Conservation (phyloP, 2,888 invertebrate genomes). For the Apoda limacodes region DNA sequence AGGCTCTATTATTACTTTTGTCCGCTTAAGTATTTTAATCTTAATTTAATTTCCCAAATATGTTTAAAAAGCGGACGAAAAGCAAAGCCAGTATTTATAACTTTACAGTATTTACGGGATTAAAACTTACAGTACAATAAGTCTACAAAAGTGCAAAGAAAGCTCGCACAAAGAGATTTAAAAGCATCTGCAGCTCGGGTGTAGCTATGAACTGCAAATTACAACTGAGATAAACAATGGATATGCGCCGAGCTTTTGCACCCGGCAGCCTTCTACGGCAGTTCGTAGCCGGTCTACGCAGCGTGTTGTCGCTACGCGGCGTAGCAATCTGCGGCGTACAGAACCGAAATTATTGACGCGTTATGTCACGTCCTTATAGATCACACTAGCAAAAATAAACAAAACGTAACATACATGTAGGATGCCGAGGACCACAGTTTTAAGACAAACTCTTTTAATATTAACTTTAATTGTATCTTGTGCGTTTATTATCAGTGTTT, state of each 20-base stretch:
- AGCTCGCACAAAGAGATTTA: conserved; percentile 54
- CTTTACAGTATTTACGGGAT: conserved; percentile 35
- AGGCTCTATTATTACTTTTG: too few species aligned
- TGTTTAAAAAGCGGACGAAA: too few species aligned
- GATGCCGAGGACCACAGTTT: too few species aligned
- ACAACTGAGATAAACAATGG: conserved; percentile 53
- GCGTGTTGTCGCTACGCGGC: conserved; percentile 47
- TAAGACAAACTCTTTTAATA: conserved; percentile 58
- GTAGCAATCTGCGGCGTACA: conserved; percentile 43
- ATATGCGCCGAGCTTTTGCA: conserved; percentile 30
- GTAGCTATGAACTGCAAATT: conserved; percentile 59
- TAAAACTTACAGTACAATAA: conserved; percentile 44
- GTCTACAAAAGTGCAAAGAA: conserved; percentile 54
- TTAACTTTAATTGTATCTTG: conserved; percentile 58
- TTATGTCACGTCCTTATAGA: conserved; percentile 47
- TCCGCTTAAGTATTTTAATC: too few species aligned
- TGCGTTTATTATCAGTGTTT: conserved; percentile 57
- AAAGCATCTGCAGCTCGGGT: conserved; percentile 59
- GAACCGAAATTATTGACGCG: conserved; percentile 43
- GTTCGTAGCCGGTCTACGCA: conserved; percentile 47
- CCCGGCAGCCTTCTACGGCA: conserved; percentile 36
- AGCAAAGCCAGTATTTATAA: conserved; percentile 24
- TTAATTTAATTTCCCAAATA: too few species aligned
- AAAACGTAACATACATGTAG: conserved; percentile 69
- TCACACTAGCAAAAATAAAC: conserved; percentile 50